Evolutionary conservation across 2,888 invertebrate genomes (phyloP).

Genomic region (Chrysomela aeneicollis): DNA sequence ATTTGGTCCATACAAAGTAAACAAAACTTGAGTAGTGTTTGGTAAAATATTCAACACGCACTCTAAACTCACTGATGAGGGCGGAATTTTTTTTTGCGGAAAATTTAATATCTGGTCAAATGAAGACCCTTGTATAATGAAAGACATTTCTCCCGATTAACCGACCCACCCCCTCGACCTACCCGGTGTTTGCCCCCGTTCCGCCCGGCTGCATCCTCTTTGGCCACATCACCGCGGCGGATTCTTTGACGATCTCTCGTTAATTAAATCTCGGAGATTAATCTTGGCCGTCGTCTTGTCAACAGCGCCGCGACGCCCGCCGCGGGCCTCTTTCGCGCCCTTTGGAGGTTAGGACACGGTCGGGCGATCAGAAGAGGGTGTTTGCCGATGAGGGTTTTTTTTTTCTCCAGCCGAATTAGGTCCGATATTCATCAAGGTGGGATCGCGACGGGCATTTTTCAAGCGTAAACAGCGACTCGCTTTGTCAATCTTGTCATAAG

Average conservation of each 20-base stretch:
- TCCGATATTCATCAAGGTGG: no score
- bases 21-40: no score
- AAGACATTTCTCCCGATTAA: no score
- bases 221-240: slow-evolving; percentile 38
- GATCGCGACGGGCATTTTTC: no score
- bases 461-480: no score
- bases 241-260: slow-evolving; percentile 40
- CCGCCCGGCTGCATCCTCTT: slow-evolving; percentile 42
- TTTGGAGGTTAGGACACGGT: slow-evolving; percentile 13
- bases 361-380: slow-evolving; percentile 4
- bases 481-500: no score
- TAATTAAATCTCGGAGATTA: slow-evolving; percentile 48
- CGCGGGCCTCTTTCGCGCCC: slow-evolving; percentile 4
- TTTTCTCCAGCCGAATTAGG: not conserved
- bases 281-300: slow-evolving; percentile 40
- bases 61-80: no score
- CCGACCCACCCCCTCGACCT: not conserved
- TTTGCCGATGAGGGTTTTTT: not conserved
- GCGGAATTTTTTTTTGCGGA: no score
- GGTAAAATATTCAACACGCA: no score
- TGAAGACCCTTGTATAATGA: no score
- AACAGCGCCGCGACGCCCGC: slow-evolving; percentile 26
- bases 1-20: no score
- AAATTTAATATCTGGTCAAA: no score
- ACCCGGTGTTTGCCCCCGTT: slow-evolving; percentile 29